Base-by-base conservation (phyloP, 1,140 invertebrate species). In the Metopolophium dirhodum region DNA sequence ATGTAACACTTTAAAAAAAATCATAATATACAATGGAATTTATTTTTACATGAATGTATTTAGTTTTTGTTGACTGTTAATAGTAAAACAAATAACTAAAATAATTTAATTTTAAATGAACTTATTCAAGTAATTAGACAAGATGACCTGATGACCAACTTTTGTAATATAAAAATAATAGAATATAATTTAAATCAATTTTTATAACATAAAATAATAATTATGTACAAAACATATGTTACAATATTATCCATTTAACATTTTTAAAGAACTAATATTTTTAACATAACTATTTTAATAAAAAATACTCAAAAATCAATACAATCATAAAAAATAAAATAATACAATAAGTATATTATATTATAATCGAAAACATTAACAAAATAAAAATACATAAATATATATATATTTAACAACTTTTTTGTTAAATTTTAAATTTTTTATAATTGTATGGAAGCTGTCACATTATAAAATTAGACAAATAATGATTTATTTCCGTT, bases 401-500 rank as follows among this genome's bases (percentile, higher is more conserved):
- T 83, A 41, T 83, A 11, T 85, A 30, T 7, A 88, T 49, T 49
- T n/a, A 51, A 87, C 86, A 87, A 49, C 9, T 2, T 23, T n/a
- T 41, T 85, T 30, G 4, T 85, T 85, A 41, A 85, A 85, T 85
- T 41, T 41, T 23, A 83, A 49, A 49, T 4, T 18, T 47, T 45
- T 49, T 49, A 49, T 35, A 88, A 88, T 20, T 88, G n/a, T 51
- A 51, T 49, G 23, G 14, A 49, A 51, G 30, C 18, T 57, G 49
- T 89, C 87, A 88, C 30, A 30, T 14, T 57, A 37, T 54, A 83
- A 91, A 85, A 92, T 85, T 54, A 92, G 30, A 92, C n/a, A 85
- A 92, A 92, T 37, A 92, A 82, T 85, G 91, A 92, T 83, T 92
- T 92, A 51, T 92, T 83, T 0, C 91, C 91, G 26, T 92, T 85